Percentiles rank a stretch among this genome's conserved stretches.
phyloP scores from a whole-genome alignment of 2,888 invertebrate species.

The Brachypalpus laphriformis region DNA sequence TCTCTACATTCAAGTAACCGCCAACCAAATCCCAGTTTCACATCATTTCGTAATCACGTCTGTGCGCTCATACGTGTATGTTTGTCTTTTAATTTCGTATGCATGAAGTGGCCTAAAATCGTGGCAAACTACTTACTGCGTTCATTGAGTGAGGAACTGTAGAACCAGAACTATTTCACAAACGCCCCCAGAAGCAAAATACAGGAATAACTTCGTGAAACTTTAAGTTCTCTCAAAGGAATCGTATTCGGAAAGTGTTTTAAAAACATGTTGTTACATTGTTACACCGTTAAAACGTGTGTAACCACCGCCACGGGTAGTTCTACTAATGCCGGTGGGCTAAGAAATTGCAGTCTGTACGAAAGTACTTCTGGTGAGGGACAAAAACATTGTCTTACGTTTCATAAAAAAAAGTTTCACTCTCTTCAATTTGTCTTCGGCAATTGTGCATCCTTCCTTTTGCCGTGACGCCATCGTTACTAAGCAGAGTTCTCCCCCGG shows the following conservation, averaged over 20 bases:
- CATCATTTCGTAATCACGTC: not conserved
- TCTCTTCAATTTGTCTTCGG: conserved; percentile 57
- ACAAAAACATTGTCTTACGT: conserved; percentile 47
- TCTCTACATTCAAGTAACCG: not conserved
- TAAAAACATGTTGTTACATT: conserved; percentile 64
- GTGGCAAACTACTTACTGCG: conserved; percentile 50
- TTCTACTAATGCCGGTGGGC: conserved; percentile 21
- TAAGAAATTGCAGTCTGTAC: not conserved
- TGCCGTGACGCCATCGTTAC: not conserved
- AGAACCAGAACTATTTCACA: conserved; percentile 10
- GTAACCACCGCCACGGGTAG: conserved; percentile 33
- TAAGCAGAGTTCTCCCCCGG: not conserved
- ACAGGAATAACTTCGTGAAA: conserved; percentile 50
- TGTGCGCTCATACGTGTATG: not conserved
- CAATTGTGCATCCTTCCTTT: not conserved
- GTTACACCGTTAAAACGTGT: conserved; percentile 57
- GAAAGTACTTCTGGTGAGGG: conserved; percentile 25
- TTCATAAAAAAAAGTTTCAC: conserved; percentile 48
- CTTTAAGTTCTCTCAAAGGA: conserved; percentile 42
- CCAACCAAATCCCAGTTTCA: not conserved
- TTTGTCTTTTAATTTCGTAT: conserved; percentile 50
- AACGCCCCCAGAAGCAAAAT: conserved; percentile 6
- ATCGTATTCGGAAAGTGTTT: conserved; percentile 61
- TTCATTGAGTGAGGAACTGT: conserved; percentile 50
- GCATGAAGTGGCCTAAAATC: conserved; percentile 64